Base-by-base conservation (phyloP, 2,113 vertebrate genomes). In the Chauna torquata region DNA sequence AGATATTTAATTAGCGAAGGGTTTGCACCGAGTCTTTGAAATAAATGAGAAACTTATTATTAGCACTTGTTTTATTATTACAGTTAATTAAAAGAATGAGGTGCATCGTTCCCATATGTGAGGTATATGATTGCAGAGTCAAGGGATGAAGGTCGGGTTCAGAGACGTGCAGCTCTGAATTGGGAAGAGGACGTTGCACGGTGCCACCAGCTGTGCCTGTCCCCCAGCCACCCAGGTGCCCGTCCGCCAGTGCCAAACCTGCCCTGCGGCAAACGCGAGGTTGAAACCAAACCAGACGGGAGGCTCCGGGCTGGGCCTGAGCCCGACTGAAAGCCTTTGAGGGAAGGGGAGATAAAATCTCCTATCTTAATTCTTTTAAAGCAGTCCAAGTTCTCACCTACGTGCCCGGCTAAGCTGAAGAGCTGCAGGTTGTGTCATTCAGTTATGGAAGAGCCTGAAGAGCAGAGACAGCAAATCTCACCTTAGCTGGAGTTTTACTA, bases 291-390 rank as follows among this genome's bases (percentile, higher is more conserved):
- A 75, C 71, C 92, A 61, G 71, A 30, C 13, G 1, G 45, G 64
- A 72, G 82, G 66, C 71, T 95, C 66, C 3, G 1, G 80, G 68
- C 28, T 6, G 76, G 34, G 40, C 44, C 68, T 27, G 54, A 83
- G 36, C 7, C 78, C 64, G 64, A 1, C 78, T 86, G 65, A 27
- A 85, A 70, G 7, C 4, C 0, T 88, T 22, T 71, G 23, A 2
- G 72, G 76, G 75, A 52, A 88, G 24, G 36, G 20, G 64, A 91
- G 94, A 97, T 96, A 84, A 92, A 95, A 97, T 96, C 92, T 96
- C 71, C 10, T 1, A 1, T 4, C 62, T 14, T 36, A 20, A 20
- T 36, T 62, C 88, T 96, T 86, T 90, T 45, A 5, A 36, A 65
- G 91, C 83, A 16, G 23, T 66, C 92, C 94, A 88, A 58, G 64